Evolutionary conservation across 2,113 vertebrate genomes (phyloP).

Genomic region (Anolis sagrei): DNA sequence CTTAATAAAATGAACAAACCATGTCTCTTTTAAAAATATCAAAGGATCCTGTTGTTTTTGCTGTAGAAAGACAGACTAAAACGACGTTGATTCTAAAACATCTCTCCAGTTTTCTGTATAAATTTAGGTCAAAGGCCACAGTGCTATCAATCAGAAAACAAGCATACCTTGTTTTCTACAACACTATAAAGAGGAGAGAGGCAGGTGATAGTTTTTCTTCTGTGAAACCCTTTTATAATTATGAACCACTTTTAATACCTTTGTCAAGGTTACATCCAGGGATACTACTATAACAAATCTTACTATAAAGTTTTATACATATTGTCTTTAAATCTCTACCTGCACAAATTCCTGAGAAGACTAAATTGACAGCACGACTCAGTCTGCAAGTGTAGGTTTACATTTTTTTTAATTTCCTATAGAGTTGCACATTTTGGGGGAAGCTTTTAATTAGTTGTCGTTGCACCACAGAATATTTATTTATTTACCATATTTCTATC

Average conservation of each 20-base stretch:
- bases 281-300: neutral
- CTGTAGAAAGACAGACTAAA: neutral
- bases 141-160: neutral
- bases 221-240: neutral
- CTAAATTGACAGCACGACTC: neutral
- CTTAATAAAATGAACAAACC: neutral
- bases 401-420: no score
- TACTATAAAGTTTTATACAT: neutral
- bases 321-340: neutral
- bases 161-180: neutral
- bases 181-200: neutral
- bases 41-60: neutral
- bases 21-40: neutral
- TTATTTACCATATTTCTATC: no score
- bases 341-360: neutral
- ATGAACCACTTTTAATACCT: neutral
- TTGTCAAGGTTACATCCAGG: neutral
- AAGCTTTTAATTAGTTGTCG: no score
- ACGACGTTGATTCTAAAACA: neutral
- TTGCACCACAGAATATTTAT: no score
- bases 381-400: no score
- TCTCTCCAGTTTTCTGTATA: neutral
- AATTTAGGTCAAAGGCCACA: neutral
- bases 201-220: neutral
- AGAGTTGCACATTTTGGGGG: no score